Conservation (phyloP, 2,113 vertebrate genomes). For the Rhineura floridana region DNA sequence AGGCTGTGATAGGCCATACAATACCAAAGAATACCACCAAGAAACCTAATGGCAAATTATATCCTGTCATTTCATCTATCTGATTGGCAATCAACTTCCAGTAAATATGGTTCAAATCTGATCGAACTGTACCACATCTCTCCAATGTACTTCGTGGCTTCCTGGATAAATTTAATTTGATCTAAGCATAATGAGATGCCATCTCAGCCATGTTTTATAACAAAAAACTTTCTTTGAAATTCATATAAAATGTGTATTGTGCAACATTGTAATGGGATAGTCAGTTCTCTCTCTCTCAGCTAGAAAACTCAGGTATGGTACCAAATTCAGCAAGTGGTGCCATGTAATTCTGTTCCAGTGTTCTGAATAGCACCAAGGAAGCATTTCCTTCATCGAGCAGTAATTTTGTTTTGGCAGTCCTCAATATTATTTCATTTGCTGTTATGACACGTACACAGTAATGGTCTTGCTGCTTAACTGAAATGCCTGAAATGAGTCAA, state of each 20-base stretch:
- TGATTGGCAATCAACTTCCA: not conserved
- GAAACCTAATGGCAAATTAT: not conserved
- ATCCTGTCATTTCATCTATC: not conserved
- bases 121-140: not conserved
- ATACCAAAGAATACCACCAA: not conserved
- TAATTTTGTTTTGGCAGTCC: not conserved
- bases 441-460: not conserved
- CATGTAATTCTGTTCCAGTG: fast-evolving
- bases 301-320: not conserved
- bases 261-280: not conserved
- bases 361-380: not conserved
- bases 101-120: not conserved
- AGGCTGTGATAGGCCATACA: not conserved
- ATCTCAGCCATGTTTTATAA: not conserved
- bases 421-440: not conserved
- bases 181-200: not conserved
- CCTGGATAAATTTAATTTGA: not conserved
- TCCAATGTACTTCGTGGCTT: not conserved
- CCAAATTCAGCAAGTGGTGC: not conserved
- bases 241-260: not conserved
- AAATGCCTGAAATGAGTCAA: not conserved
- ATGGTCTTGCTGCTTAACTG: not conserved
- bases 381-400: fast-evolving
- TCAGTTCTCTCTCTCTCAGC: not conserved
- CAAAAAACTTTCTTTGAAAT: not conserved